Evolutionary conservation across 2,888 invertebrate genomes (phyloP).

Genomic region (Hemistola chrysoprasaria): DNA sequence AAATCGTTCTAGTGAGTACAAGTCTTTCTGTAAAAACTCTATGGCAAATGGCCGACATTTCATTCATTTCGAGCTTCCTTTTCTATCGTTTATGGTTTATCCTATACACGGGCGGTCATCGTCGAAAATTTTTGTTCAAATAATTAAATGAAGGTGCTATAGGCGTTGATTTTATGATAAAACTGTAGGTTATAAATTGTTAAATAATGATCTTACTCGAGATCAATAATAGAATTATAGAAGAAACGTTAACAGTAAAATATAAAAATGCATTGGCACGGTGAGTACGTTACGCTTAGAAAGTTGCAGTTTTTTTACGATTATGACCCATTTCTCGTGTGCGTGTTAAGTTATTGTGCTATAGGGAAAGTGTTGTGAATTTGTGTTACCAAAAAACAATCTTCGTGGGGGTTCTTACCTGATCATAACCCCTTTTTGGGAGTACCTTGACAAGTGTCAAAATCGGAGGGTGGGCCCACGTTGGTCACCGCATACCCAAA

Average conservation of each 20-base stretch:
- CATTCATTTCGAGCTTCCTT: conserved; percentile 45
- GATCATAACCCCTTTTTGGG: conserved; percentile 66
- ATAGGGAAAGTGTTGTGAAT: conserved; percentile 31
- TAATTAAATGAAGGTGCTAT: conserved; percentile 81
- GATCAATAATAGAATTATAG: conserved; percentile 99
- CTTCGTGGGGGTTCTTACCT: conserved; percentile 45
- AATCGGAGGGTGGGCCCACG: conserved; percentile 78
- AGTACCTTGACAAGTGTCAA: conserved; percentile 75
- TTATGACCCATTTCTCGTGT: conserved; percentile 51
- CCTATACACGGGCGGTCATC: conserved; percentile 72
- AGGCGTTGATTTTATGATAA: conserved; percentile 80
- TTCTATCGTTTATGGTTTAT: conserved; percentile 70
- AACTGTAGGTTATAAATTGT: conserved; percentile 80
- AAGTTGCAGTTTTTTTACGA: conserved; percentile 71
- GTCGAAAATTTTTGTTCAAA: conserved; percentile 72
- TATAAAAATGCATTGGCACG: conserved; percentile 97
- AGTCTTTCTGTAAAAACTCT: background rate
- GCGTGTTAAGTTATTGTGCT: conserved; percentile 33
- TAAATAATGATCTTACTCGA: conserved; percentile 96
- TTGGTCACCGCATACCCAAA: conserved; percentile 54
- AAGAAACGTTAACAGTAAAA: conserved; percentile 97
- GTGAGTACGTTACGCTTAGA: conserved; percentile 88
- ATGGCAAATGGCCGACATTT: conserved; percentile 16
- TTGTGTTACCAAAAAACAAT: conserved; percentile 32
- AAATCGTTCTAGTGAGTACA: no score